Percentiles rank a stretch among this genome's conserved stretches.
Evolutionary conservation across 1,140 invertebrate species (phyloP).

Genomic region (Nephotettix cincticeps): DNA sequence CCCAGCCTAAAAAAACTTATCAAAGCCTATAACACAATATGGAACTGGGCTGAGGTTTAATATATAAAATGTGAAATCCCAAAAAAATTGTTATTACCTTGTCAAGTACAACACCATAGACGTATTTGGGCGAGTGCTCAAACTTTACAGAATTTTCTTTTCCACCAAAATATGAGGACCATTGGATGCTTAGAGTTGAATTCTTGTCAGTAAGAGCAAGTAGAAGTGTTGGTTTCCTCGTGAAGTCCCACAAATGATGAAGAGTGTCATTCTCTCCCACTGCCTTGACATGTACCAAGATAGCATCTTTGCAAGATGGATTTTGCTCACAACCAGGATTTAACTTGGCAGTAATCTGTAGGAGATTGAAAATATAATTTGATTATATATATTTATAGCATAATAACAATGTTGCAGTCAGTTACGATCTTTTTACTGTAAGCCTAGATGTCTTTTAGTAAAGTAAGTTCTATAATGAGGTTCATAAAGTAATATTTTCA

Average conservation of each 20-base stretch:
- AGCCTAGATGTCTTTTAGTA: no score
- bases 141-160: constrained; percentile 48
- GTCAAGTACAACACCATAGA: constrained; percentile 54
- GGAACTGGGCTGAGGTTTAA: no score
- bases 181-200: constrained; percentile 50
- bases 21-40: no score
- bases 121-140: constrained; percentile 51
- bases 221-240: constrained; percentile 53
- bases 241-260: constrained; percentile 62
- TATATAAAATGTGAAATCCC: no score
- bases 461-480: no score
- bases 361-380: no score
- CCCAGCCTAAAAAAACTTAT: no score
- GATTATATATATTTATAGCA: no score
- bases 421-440: no score
- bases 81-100: constrained; percentile 47
- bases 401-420: no score
- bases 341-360: constrained; percentile 43
- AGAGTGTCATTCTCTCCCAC: constrained; percentile 54
- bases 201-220: constrained; percentile 50
- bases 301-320: constrained; percentile 42
- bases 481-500: no score
- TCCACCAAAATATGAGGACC: constrained; percentile 45
- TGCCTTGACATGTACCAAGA: constrained; percentile 52
- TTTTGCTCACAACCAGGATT: constrained; percentile 46